These are phyloP conservation scores for Agrotis segetum DNA, from an alignment of 2,888 invertebrate species.

Conservation along the genomic window DNA sequence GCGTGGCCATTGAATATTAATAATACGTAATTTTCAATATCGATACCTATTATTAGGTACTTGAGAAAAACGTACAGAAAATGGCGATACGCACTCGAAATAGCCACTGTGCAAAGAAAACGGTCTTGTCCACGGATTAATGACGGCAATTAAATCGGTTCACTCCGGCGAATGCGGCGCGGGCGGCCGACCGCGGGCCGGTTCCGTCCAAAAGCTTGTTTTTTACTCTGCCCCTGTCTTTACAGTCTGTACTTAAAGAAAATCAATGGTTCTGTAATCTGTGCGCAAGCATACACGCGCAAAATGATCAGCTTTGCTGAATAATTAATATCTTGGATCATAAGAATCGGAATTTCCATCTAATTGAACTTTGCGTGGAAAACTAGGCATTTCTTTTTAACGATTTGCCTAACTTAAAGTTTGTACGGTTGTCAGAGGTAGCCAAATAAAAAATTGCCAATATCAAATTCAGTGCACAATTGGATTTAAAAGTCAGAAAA, in stretches of 20 bases:
- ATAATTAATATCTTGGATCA: conserved; percentile 24
- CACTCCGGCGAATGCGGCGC: conserved; percentile 63
- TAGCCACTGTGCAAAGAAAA: conserved; percentile 70
- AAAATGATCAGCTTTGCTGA: conserved; percentile 50
- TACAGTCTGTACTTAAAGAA: conserved; percentile 57
- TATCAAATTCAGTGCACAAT: too few relatives aligned
- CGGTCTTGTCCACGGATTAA: conserved; percentile 78
- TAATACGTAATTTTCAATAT: conserved; percentile 35
- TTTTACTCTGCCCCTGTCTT: conserved; percentile 52
- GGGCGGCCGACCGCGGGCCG: conserved; percentile 54
- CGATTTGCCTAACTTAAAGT: neutral
- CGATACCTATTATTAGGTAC: conserved; percentile 42
- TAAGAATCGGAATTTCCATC: neutral
- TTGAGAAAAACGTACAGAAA: conserved; percentile 66
- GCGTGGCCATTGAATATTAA: conserved; percentile 8
- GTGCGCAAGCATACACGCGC: conserved; percentile 29
- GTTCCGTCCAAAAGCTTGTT: conserved; percentile 55
- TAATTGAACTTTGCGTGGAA: conserved; percentile 2
- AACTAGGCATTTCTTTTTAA: neutral
- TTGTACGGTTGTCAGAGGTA: neutral
- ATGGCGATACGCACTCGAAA: conserved; percentile 60
- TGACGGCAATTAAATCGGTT: conserved; percentile 83
- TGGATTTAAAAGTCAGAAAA: neutral
- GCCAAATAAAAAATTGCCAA: neutral
- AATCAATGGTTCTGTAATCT: conserved; percentile 58